Conservation (phyloP, 2,797 vertebrate genomes). For the Aldrovandia affinis region DNA sequence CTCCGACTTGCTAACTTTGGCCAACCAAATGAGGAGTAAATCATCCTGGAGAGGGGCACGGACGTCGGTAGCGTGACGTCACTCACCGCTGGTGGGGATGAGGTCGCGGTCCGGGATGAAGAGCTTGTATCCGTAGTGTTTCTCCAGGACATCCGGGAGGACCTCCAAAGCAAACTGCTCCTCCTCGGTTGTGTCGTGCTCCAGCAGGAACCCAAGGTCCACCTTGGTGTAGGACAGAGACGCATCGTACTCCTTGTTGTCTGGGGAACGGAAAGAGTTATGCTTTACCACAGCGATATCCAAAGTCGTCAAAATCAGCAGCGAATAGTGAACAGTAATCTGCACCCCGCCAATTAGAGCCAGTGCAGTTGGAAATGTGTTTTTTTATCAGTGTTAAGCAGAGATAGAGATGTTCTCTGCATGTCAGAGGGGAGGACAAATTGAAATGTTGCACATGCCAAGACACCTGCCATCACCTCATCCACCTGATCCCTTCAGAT, state of each 20-base stretch:
- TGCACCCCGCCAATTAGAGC: background rate
- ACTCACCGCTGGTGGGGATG: constrained; percentile 95
- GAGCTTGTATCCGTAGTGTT: constrained; percentile 95
- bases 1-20: constrained; percentile 50
- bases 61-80: constrained; percentile 28
- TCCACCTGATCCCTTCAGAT: background rate
- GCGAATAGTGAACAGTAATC: background rate
- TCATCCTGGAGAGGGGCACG: constrained; percentile 19
- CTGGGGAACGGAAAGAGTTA: constrained; percentile 69
- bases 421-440: background rate
- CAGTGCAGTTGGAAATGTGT: background rate
- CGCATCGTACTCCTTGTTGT: constrained; percentile 94
- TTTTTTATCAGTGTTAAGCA: background rate
- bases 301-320: background rate
- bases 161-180: constrained; percentile 93
- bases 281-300: background rate
- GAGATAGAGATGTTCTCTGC: background rate
- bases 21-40: constrained; percentile 49
- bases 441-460: background rate
- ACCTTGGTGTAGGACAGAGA: constrained; percentile 95
- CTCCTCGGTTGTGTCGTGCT: constrained; percentile 82
- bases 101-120: constrained; percentile 95
- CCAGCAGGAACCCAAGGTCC: constrained; percentile 83
- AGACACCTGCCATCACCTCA: background rate
- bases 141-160: constrained; percentile 92